Conservation (phyloP, 2,888 invertebrate genomes). For the Chymomyza caudatula region DNA sequence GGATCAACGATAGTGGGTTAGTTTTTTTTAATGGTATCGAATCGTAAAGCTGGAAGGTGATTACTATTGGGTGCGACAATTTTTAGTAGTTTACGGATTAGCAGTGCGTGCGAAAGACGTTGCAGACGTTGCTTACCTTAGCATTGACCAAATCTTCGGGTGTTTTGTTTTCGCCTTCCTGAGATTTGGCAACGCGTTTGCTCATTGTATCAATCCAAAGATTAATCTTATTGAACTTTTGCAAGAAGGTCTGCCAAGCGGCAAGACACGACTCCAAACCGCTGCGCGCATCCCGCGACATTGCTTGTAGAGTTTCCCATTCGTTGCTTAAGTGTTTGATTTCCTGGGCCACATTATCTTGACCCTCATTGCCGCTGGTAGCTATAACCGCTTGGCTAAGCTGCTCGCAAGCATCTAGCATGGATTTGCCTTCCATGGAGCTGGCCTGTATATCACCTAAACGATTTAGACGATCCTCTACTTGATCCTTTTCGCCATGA, state of each 20-base stretch:
- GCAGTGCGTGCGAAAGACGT: conserved; percentile 53
- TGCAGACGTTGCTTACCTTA: conserved; percentile 80
- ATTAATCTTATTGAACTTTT: conserved; percentile 85
- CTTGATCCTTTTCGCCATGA: conserved; percentile 90
- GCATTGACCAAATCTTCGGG: conserved; percentile 88
- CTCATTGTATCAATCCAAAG: conserved; percentile 86
- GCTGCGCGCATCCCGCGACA: conserved; percentile 87
- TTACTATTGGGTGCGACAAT: conserved; percentile 29
- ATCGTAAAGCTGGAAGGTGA: conserved; percentile 21
- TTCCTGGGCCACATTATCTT: conserved; percentile 89
- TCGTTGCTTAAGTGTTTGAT: conserved; percentile 88
- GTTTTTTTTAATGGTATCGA: conserved; percentile 2
- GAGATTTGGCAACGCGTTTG: conserved; percentile 82
- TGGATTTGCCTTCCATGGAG: conserved; percentile 85
- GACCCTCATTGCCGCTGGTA: conserved; percentile 89
- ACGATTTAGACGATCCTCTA: conserved; percentile 86
- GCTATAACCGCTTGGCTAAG: conserved; percentile 86
- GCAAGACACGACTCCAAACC: conserved; percentile 86
- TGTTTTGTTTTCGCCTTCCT: conserved; percentile 86
- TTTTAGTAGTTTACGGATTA: conserved; percentile 50
- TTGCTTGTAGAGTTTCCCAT: conserved; percentile 88
- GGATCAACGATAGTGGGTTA: conserved; percentile 53
- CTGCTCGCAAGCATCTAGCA: conserved; percentile 86
- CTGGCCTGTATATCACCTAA: conserved; percentile 84
- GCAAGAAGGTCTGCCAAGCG: conserved; percentile 89